These are phyloP conservation scores for Lagopus muta DNA, from an alignment of 2,113 vertebrate species.

Conservation along the genomic window DNA sequence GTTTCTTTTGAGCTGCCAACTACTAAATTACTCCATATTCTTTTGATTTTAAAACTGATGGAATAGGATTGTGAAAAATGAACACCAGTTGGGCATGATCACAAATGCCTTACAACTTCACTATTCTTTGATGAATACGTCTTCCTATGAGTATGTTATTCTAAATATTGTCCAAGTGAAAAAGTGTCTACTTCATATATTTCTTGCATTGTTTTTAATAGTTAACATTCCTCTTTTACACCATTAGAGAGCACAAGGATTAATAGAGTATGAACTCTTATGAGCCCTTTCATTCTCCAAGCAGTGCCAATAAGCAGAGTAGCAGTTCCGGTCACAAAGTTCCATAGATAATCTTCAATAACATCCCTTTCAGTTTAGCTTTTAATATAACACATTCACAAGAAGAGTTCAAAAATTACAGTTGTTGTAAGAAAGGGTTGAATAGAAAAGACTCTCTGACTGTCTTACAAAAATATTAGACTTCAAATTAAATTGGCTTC, in stretches of 20 bases:
- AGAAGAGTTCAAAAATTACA: neutral
- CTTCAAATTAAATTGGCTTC: neutral
- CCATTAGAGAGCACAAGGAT: neutral
- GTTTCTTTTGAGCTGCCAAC: neutral
- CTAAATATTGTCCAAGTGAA: neutral
- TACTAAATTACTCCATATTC: neutral
- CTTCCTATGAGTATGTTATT: neutral
- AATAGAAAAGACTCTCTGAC: neutral
- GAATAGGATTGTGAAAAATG: fast-evolving
- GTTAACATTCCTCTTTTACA: neutral
- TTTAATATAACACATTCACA: neutral
- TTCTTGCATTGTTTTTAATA: neutral
- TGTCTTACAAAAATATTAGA: neutral
- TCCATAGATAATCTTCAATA: neutral
- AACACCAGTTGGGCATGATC: neutral
- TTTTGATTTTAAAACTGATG: neutral
- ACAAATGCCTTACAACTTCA: neutral
- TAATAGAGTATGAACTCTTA: neutral
- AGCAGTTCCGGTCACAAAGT: neutral
- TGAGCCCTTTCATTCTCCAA: neutral
- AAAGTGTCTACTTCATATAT: neutral
- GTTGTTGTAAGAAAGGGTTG: neutral
- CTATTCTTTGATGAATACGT: neutral
- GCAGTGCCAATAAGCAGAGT: neutral
- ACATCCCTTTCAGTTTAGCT: neutral